Evolutionary conservation across 2,113 vertebrate species (phyloP), one percentile per base, ranked within the genome.

Genomic region (Syngnathoides biaculeatus): DNA sequence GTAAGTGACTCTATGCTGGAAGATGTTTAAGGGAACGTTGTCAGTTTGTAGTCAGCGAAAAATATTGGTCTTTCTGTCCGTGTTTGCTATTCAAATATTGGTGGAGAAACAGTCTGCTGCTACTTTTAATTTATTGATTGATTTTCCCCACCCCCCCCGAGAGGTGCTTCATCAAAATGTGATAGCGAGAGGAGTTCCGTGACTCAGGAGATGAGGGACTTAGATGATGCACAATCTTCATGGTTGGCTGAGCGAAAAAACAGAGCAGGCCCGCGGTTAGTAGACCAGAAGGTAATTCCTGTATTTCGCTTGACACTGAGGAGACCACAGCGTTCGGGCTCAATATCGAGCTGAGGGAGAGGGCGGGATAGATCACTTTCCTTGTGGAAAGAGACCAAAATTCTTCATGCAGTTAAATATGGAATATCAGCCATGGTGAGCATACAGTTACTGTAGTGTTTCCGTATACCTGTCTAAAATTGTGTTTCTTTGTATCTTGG

Each of bases 221-320:
- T 35, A 67, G 69, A 80, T 47, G 57, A 56, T 67, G 68, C 70
- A 69, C 62, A 47, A 50, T 64, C 76, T 57, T 80, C 75, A 84
- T 60, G 79, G 74, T 65, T 74, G 78, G 77, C 78, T 79, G 81
- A 66, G 72, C 75, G 71, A 72, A 79, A 79, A 85, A 86, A 81
- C 86, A 87, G 82, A 81, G 73, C 71, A 58, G 43, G 65, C 73
- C 73, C 75, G 74, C 39, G 38, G 84, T 83, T 79, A 64, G 74
- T 24, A 30, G 73, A 64, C 77, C 42, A 60, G 52, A 69, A 81
- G 77, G 75, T 77, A 65, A 78, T 67, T 79, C 72, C 65, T 82
- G 77, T 65, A 69, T 79, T 50, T 35, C 22, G 55, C 71, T 75
- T 68, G 73, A 80, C 79, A 74, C 73, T 20, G 75, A 77, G 67